phyloP scores from a whole-genome alignment of 64 coral and sea anemone genomes.

The Catalaphyllia jardinei region DNA sequence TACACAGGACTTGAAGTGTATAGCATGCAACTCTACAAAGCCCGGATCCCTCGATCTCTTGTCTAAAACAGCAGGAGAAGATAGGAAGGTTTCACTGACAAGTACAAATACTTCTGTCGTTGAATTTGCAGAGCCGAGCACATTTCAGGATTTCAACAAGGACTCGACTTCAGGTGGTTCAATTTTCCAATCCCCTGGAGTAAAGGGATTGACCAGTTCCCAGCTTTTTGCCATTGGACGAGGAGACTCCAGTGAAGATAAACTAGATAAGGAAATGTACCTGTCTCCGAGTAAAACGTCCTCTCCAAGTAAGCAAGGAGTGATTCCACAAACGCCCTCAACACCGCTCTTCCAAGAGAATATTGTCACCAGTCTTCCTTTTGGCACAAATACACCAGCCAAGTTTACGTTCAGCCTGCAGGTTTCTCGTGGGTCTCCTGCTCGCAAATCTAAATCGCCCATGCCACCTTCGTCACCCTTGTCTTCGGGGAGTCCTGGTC shows the following conservation, averaged over 20 bases:
- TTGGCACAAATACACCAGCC: constrained; percentile 20
- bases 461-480: not conserved
- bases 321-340: not conserved
- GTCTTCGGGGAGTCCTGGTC: constrained; percentile 29
- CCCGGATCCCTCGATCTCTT: not conserved
- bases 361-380: constrained; percentile 4
- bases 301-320: constrained; percentile 24
- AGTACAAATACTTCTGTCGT: not conserved
- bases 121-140: not conserved
- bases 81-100: not conserved
- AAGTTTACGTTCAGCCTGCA: constrained; percentile 59
- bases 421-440: not conserved
- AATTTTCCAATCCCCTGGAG: not conserved
- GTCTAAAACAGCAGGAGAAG: not conserved
- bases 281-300: constrained; percentile 66
- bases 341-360: not conserved
- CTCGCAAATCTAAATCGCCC: constrained; percentile 20
- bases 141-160: constrained; percentile 12
- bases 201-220: not conserved
- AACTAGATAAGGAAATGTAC: constrained; percentile 38
- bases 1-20: not conserved
- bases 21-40: constrained; percentile 25
- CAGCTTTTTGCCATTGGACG: constrained; percentile 76
- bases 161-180: not conserved
- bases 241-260: constrained; percentile 54